Conservation (phyloP, 1,140 invertebrate genomes). For the Dolichoris vasculosae region DNA sequence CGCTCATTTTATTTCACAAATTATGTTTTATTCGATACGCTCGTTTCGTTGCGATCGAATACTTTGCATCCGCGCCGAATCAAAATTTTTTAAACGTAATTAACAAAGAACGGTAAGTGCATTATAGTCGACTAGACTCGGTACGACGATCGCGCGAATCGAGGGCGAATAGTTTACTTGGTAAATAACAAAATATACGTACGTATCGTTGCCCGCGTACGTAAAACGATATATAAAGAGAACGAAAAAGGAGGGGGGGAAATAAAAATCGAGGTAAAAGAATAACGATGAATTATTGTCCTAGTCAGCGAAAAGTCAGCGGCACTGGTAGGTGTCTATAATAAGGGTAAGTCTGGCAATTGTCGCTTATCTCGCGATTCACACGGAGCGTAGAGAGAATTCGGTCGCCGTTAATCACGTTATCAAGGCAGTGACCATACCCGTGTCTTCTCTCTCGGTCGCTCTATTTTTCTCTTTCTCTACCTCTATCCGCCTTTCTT, state of each 20-base stretch:
- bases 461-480: not conserved
- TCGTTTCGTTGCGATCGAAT: too few species aligned
- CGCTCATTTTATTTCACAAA: too few species aligned
- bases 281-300: conserved; percentile 18
- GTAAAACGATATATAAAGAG: too few species aligned
- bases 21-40: too few species aligned
- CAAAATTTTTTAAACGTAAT: too few species aligned
- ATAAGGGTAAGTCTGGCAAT: conserved; percentile 37
- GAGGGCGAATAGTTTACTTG: too few species aligned
- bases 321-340: conserved; percentile 5
- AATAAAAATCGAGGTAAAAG: not conserved
- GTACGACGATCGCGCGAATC: too few species aligned
- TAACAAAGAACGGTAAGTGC: too few species aligned
- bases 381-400: conserved; percentile 9
- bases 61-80: too few species aligned
- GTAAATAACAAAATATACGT: too few species aligned
- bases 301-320: conserved; percentile 26
- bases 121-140: too few species aligned
- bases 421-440: conserved; percentile 33
- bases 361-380: conserved; percentile 43
- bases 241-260: not conserved
- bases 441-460: not conserved
- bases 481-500: conserved; percentile 29
- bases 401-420: conserved; percentile 49
- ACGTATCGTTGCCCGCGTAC: too few species aligned